These are phyloP conservation scores for Diploptera punctata DNA, from an alignment of 2,888 invertebrate genomes.

Conservation along the genomic window DNA sequence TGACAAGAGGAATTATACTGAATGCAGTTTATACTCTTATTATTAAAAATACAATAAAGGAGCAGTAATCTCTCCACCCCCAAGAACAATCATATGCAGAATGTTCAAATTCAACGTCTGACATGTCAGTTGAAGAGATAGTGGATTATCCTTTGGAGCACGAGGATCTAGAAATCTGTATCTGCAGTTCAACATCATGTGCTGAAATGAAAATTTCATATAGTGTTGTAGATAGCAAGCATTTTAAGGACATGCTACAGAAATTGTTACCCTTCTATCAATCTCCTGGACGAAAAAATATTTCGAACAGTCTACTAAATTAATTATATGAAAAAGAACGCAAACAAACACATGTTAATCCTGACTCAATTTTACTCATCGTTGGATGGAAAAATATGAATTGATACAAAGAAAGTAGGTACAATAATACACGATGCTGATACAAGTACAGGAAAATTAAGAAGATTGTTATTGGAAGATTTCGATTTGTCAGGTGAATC, in stretches of 20 bases:
- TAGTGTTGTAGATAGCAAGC: slow-evolving; percentile 1
- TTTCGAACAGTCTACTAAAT: background rate
- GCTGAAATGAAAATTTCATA: background rate
- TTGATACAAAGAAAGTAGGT: background rate
- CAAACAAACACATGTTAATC: too few species aligned
- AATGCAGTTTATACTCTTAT: background rate
- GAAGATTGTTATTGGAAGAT: background rate
- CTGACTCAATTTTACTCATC: too few species aligned
- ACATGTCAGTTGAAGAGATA: background rate
- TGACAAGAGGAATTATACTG: background rate
- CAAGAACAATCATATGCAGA: background rate
- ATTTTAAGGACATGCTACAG: too few species aligned
- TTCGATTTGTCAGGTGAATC: background rate
- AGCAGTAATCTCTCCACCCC: background rate
- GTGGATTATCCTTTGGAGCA: background rate
- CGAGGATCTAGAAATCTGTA: background rate
- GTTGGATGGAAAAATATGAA: background rate
- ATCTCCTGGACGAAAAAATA: background rate
- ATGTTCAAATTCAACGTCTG: background rate
- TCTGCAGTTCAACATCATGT: background rate
- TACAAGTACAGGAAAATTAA: background rate
- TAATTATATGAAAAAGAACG: too few species aligned
- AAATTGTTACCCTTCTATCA: background rate
- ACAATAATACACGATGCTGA: background rate
- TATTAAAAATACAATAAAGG: slow-evolving; percentile 2